Evolutionary conservation across 2,113 vertebrate genomes (phyloP), one percentile per base, ranked within the genome.

Genomic region (Equus quagga): DNA sequence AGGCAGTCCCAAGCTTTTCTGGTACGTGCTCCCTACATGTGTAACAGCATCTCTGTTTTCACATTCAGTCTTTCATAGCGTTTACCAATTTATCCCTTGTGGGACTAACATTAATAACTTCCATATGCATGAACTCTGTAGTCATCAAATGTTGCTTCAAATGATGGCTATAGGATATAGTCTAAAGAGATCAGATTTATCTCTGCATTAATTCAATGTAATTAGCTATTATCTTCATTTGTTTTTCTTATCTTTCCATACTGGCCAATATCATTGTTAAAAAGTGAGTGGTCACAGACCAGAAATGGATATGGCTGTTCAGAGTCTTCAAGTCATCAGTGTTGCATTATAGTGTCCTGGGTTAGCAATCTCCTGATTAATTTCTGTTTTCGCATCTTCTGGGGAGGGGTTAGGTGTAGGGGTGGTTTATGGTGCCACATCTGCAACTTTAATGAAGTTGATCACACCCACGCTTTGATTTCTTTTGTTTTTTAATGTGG

Each of bases 1-100:
- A 76, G 99, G 99, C 97, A 99, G 98, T 23, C 99, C 99, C 98
- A 99, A 98, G 82, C 99, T 99, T 98, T 99, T 99, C 97, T 99
- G 99, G 96, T 99, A 99, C 80, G 99, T 99, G 69, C 98, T 99
- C 96, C 99, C 24, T 51, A 0, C 14, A 2, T 41, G 54, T 87
- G 8, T 7, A 13, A 69, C 5, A 7, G 19, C 23, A 64, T 28
- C 11, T 78, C 11, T 88, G 1, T 84, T 54, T 81, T 88, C 44
- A 76, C 46, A 67, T 70, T 60, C 33, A 18, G 33, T 75, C 31
- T 36, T 81, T 13, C 73, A 60, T 4, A 51, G 33, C 23, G 3
- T 26, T 58, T 79, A 33, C 41, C 24, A 46, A 12, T 9, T 12
- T 24, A 62, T 31, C 2, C 19, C 2, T 7, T 78, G 31, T 79